These are phyloP conservation scores for Ascaphus truei DNA, from an alignment of 2,113 vertebrate genomes.

Conservation along the genomic window DNA sequence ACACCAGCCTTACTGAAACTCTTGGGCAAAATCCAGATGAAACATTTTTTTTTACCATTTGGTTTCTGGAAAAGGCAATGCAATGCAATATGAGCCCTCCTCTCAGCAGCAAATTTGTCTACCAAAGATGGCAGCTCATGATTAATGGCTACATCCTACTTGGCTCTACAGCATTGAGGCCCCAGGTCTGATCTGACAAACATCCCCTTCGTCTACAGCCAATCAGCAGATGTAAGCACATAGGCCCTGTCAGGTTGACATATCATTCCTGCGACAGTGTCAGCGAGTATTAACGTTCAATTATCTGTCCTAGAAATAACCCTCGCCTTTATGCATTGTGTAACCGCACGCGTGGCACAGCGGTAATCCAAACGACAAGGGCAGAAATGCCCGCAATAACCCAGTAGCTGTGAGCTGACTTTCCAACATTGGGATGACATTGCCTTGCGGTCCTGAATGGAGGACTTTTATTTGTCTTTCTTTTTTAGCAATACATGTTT, in stretches of 20 bases:
- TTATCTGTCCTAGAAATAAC: slow-evolving; percentile 80
- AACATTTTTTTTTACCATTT: no score
- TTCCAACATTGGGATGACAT: slow-evolving; percentile 49
- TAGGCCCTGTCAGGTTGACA: slow-evolving; percentile 73
- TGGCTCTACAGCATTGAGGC: slow-evolving; percentile 47
- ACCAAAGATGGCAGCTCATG: slow-evolving; percentile 58
- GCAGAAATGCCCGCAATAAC: slow-evolving; percentile 54
- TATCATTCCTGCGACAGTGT: slow-evolving; percentile 72
- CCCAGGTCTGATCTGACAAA: slow-evolving; percentile 65
- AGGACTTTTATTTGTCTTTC: slow-evolving; percentile 36
- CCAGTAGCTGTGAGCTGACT: slow-evolving; percentile 44
- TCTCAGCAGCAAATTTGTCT: slow-evolving; percentile 25
- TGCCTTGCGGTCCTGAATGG: slow-evolving; percentile 40
- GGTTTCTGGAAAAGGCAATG: slow-evolving; percentile 20
- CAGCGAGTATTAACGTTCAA: slow-evolving; percentile 79
- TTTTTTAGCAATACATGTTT: slow-evolving; percentile 31
- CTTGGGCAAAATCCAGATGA: no score
- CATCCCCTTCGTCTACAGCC: slow-evolving; percentile 54
- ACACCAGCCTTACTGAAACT: no score
- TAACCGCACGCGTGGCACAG: slow-evolving; percentile 45
- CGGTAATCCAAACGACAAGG: slow-evolving; percentile 59
- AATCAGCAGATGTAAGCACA: slow-evolving; percentile 70
- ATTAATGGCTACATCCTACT: slow-evolving; percentile 55
- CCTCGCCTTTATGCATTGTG: slow-evolving; percentile 56
- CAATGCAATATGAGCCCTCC: slow-evolving; percentile 20